Percentiles rank a stretch among this genome's conserved stretches.
These are phyloP conservation scores for Xiphorhynchus erythropygius DNA, from an alignment of 2,797 vertebrate species.

Conservation along the genomic window DNA sequence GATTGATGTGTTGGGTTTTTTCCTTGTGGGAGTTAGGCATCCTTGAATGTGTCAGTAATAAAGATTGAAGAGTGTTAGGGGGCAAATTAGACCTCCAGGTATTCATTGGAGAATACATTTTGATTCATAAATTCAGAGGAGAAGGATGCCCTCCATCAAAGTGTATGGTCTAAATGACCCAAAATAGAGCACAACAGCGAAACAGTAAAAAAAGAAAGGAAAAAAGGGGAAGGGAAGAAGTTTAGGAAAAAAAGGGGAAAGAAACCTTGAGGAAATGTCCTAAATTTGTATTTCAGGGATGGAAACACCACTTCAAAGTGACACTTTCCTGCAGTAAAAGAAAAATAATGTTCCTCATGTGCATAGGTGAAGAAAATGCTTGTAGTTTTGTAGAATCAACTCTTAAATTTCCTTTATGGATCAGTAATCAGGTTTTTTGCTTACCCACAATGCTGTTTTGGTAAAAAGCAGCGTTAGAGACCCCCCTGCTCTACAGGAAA, in stretches of 20 bases:
- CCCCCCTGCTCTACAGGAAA: neutral
- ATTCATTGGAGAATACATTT: constrained; percentile 1
- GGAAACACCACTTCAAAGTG: neutral
- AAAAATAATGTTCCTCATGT: neutral
- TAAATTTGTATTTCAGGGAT: neutral
- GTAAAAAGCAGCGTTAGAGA: neutral
- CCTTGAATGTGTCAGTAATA: constrained; percentile 61
- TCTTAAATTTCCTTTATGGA: neutral
- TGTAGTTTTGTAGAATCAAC: neutral
- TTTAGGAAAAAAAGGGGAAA: neutral
- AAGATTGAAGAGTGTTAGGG: constrained; percentile 40
- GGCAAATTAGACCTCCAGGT: constrained; percentile 21
- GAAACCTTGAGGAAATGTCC: neutral
- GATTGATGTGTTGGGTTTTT: constrained; percentile 23
- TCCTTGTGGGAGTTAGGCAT: constrained; percentile 31
- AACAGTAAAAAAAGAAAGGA: neutral
- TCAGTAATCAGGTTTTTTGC: constrained; percentile 35
- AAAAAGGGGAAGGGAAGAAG: neutral
- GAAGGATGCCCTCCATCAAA: constrained; percentile 35
- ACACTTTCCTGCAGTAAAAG: neutral
- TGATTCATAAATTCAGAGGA: constrained; percentile 17
- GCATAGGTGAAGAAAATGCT: neutral
- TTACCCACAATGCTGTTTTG: neutral
- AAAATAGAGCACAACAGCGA: neutral
- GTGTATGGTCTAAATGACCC: neutral